phyloP scores from a whole-genome alignment of 2,888 invertebrate genomes.

The Aphelenchoides bicaudatus region DNA sequence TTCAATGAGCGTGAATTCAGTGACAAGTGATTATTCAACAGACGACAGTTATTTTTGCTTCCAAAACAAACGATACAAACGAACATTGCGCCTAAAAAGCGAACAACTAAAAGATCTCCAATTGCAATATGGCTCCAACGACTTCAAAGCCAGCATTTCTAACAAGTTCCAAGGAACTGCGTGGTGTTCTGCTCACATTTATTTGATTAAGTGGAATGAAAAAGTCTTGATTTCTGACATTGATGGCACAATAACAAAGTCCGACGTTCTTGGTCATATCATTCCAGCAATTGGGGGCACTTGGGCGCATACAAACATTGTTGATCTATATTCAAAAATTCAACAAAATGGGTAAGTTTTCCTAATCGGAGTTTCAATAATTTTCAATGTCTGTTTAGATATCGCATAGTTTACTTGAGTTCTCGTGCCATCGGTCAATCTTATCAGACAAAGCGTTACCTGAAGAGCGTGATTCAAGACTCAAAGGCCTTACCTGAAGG shows the following conservation, averaged over 20 bases:
- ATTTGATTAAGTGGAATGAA: constrained; percentile 91
- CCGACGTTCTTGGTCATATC: constrained; percentile 90
- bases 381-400: constrained; percentile 67
- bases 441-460: constrained; percentile 82
- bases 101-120: constrained; percentile 85
- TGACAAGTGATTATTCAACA: too few relatives aligned
- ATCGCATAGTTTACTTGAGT: constrained; percentile 88
- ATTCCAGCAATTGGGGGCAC: constrained; percentile 92
- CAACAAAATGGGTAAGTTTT: constrained; percentile 70
- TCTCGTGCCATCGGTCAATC: constrained; percentile 88
- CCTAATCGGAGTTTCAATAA: background rate
- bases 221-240: constrained; percentile 96
- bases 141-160: constrained; percentile 91
- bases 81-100: constrained; percentile 63
- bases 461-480: constrained; percentile 86
- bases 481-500: constrained; percentile 89
- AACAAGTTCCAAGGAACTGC: constrained; percentile 80
- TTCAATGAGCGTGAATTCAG: background rate
- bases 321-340: constrained; percentile 90
- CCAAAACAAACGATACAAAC: too few relatives aligned
- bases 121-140: constrained; percentile 80
- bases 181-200: constrained; percentile 87
- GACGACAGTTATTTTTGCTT: too few relatives aligned
- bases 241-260: constrained; percentile 96
- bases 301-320: constrained; percentile 96